A percentile compares a stretch with the other conserved stretches of the same genome.
Conservation (phyloP, 2,113 vertebrate species). For the Conger conger region DNA sequence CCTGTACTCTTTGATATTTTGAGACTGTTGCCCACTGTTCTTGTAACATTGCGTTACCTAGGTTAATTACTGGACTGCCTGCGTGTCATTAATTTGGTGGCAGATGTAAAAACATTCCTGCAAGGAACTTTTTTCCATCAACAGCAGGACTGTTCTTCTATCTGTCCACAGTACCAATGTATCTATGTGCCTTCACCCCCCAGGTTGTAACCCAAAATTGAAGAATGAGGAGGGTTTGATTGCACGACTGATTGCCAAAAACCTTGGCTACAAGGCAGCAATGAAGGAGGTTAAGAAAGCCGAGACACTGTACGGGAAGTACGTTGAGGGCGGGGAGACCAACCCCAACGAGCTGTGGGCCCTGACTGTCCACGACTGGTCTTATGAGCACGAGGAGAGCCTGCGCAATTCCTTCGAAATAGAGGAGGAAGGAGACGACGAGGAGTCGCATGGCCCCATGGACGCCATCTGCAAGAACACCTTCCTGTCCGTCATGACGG, state of each 20-base stretch:
- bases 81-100: not conserved
- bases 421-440: constrained; percentile 7
- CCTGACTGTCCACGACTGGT: constrained; percentile 87
- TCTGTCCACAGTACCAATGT: not conserved
- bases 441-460: constrained; percentile 52
- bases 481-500: constrained; percentile 70
- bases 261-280: constrained; percentile 73
- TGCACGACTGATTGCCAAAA: constrained; percentile 77
- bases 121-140: not conserved
- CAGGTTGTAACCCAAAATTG: constrained; percentile 87
- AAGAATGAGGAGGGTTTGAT: constrained; percentile 74
- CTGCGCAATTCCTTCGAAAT: constrained; percentile 63
- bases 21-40: not conserved
- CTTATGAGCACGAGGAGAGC: constrained; percentile 67
- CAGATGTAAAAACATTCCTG: not conserved
- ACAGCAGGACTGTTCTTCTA: not conserved
- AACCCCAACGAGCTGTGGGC: constrained; percentile 71
- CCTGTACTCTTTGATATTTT: not conserved
- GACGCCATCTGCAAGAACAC: constrained; percentile 59
- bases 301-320: constrained; percentile 68
- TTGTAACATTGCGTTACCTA: not conserved
- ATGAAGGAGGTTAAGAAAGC: constrained; percentile 72
- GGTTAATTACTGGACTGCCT: not conserved
- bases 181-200: constrained; percentile 4
- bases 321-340: constrained; percentile 47